Evolutionary conservation across 2,888 invertebrate species (phyloP).

Genomic region (Agrochola circellaris): DNA sequence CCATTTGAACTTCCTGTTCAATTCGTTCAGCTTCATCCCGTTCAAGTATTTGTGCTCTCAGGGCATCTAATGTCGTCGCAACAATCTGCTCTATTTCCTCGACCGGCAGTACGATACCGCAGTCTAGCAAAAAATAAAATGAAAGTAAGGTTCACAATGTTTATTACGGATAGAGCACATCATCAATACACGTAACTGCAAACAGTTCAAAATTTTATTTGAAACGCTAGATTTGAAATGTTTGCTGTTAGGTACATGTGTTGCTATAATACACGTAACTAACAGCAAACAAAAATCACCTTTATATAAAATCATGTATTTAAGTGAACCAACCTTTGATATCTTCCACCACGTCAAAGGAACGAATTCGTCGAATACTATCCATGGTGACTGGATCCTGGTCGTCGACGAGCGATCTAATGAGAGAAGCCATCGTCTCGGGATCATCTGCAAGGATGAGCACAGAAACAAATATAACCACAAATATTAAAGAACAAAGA

Average conservation of each 20-base stretch:
- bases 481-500: not conserved
- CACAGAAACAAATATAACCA: not conserved
- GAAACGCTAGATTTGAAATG: not conserved
- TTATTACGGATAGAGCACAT: not conserved
- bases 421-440: slow-evolving; percentile 84
- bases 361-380: slow-evolving; percentile 74
- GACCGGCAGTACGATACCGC: slow-evolving; percentile 75
- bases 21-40: slow-evolving; percentile 74
- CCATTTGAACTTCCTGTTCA: slow-evolving; percentile 72
- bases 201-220: not conserved
- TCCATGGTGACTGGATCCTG: slow-evolving; percentile 76
- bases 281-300: not conserved
- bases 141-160: not conserved
- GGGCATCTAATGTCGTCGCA: slow-evolving; percentile 74
- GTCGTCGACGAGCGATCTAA: slow-evolving; percentile 80
- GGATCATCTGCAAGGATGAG: slow-evolving; percentile 74
- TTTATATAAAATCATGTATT: not conserved
- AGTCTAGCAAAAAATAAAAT: slow-evolving; percentile 71
- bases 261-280: not conserved
- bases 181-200: not conserved
- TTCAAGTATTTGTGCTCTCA: slow-evolving; percentile 79
- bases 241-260: not conserved
- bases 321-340: slow-evolving; percentile 77
- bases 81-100: slow-evolving; percentile 77
- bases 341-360: slow-evolving; percentile 76